Percentiles rank a stretch among this genome's conserved stretches.
Conservation (phyloP, 2,113 vertebrate species). For the Salminus brasiliensis region DNA sequence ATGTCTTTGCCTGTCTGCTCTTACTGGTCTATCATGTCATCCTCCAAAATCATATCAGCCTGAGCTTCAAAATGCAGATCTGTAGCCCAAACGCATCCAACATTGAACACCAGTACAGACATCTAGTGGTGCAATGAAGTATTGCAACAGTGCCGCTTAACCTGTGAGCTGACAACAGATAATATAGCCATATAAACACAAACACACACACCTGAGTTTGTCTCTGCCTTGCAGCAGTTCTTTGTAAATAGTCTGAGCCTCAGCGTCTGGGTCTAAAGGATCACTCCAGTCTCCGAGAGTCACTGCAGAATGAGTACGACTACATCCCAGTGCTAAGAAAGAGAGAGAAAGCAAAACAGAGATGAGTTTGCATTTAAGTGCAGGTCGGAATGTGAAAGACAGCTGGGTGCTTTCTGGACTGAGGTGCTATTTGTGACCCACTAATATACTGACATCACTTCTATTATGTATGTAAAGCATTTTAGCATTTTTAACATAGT, state of each 20-base stretch:
- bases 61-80: not conserved
- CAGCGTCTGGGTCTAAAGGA: slow-evolving; percentile 83
- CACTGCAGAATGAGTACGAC: slow-evolving; percentile 86
- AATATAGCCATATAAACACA: not conserved
- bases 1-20: too few species aligned
- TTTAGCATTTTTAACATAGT: too few species aligned
- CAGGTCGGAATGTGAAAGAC: too few species aligned
- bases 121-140: slow-evolving; percentile 62
- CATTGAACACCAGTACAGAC: slow-evolving; percentile 60
- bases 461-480: too few species aligned
- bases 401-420: too few species aligned
- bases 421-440: too few species aligned
- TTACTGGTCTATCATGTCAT: not conserved
- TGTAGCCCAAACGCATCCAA: not conserved
- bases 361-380: not conserved
- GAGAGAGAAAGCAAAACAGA: slow-evolving; percentile 14
- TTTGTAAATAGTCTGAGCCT: slow-evolving; percentile 85
- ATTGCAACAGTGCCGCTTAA: slow-evolving; percentile 39
- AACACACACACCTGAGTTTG: slow-evolving; percentile 75
- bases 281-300: slow-evolving; percentile 88
- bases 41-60: not conserved
- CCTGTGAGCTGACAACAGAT: not conserved
- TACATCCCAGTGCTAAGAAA: slow-evolving; percentile 81
- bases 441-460: too few species aligned
- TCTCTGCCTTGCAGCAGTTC: slow-evolving; percentile 82